These are phyloP conservation scores for Lordiphosa collinella DNA, from an alignment of 1,140 invertebrate genomes.

Conservation along the genomic window DNA sequence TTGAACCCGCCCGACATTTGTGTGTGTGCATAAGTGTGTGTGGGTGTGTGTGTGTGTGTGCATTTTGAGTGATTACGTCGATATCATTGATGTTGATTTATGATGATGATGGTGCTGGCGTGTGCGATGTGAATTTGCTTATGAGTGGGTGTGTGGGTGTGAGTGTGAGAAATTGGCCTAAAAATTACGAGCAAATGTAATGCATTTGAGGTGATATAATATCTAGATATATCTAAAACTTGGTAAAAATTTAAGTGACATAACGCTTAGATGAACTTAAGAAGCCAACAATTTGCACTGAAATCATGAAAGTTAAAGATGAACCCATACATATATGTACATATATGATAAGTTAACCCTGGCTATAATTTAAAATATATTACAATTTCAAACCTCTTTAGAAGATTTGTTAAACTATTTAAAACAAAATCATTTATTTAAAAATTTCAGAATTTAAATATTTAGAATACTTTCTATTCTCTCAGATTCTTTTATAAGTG, in stretches of 20 bases:
- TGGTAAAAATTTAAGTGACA: not conserved
- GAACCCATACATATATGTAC: too few species aligned
- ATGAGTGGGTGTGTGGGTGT: conserved; percentile 12
- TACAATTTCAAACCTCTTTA: too few species aligned
- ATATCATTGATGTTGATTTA: conserved; percentile 78
- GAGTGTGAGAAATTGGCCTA: conserved; percentile 32
- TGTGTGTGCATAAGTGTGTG: conserved; percentile 1
- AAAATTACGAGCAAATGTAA: conserved; percentile 26
- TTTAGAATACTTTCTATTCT: too few species aligned
- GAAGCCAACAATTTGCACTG: too few species aligned
- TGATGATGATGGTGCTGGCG: conserved; percentile 54
- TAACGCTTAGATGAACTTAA: conserved; percentile 1
- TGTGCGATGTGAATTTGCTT: conserved; percentile 5
- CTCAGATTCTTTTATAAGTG: too few species aligned
- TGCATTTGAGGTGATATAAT: conserved; percentile 24
- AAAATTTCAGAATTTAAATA: too few species aligned
- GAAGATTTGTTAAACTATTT: too few species aligned
- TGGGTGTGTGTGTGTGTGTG: conserved; percentile 14
- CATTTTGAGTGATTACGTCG: conserved; percentile 76
- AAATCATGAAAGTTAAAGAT: too few species aligned
- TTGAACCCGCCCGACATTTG: conserved; percentile 26
- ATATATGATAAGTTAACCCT: too few species aligned
- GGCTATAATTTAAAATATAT: too few species aligned
- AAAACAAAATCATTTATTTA: too few species aligned
- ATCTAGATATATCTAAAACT: conserved; percentile 4